phyloP scores from a whole-genome alignment of 2,113 vertebrate species.

The Malaclemys terrapin region DNA sequence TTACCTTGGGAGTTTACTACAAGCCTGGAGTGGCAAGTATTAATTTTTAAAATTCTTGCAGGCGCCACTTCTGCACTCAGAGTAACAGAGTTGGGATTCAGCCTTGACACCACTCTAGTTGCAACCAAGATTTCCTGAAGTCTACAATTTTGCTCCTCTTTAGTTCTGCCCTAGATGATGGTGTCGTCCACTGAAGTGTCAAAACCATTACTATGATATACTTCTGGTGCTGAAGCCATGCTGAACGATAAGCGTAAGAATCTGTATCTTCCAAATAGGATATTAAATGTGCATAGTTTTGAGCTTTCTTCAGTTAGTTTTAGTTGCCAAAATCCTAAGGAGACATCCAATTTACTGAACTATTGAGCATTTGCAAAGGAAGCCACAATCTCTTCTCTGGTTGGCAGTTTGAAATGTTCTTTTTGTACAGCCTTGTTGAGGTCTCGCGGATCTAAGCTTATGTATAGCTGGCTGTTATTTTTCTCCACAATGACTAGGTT shows the following conservation, averaged over 20 bases:
- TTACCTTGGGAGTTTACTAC: no score
- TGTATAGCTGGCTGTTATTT: no score
- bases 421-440: neutral
- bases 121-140: neutral
- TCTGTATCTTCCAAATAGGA: no score
- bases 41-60: no score
- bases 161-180: neutral
- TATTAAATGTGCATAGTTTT: neutral
- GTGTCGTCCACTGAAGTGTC: neutral
- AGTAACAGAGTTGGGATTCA: no score
- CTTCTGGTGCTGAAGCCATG: neutral
- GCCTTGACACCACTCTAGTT: neutral
- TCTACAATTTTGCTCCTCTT: neutral
- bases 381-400: neutral
- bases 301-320: neutral
- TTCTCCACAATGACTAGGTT: no score
- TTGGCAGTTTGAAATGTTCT: neutral
- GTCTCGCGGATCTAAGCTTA: neutral
- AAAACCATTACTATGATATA: neutral
- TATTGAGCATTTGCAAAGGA: neutral
- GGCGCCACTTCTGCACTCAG: no score
- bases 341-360: neutral
- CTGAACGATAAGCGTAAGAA: neutral
- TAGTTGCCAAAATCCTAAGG: neutral
- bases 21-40: no score